Conservation (phyloP, 2,888 invertebrate genomes). For the Drosophila multiciliata region DNA sequence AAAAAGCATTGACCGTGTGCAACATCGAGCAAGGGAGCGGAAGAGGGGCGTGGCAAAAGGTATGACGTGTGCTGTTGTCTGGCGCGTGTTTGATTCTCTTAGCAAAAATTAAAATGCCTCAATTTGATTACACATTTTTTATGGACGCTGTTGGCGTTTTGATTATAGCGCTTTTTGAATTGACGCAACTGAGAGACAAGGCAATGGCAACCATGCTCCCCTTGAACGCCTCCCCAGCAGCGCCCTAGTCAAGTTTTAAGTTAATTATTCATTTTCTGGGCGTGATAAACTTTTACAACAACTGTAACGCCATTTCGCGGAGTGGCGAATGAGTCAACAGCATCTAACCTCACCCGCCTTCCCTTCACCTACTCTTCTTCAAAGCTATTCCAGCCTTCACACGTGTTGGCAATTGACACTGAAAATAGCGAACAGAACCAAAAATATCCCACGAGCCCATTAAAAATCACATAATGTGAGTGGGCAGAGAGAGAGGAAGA, state of each 20-base stretch:
- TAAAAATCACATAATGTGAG: slow-evolving; percentile 48
- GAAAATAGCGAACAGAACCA: slow-evolving; percentile 38
- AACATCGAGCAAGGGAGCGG: neutral
- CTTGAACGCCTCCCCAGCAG: no score
- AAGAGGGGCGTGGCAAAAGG: neutral
- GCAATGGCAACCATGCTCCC: slow-evolving; percentile 33
- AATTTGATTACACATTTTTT: slow-evolving; percentile 58
- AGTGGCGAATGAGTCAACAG: slow-evolving; percentile 14
- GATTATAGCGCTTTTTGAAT: slow-evolving; percentile 43
- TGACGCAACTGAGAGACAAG: slow-evolving; percentile 50
- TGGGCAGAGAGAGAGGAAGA: slow-evolving; percentile 8
- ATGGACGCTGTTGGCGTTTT: slow-evolving; percentile 36
- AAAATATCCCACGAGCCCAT: slow-evolving; percentile 66
- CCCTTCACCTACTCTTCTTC: neutral
- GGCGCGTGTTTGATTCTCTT: slow-evolving; percentile 47
- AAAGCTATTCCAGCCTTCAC: slow-evolving; percentile 50
- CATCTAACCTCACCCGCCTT: neutral
- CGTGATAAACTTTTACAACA: slow-evolving; percentile 16
- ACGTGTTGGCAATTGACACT: slow-evolving; percentile 75
- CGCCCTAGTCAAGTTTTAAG: slow-evolving; percentile 29
- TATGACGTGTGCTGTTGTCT: slow-evolving; percentile 5
- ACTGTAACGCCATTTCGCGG: slow-evolving; percentile 22
- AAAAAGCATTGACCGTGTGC: slow-evolving; percentile 16
- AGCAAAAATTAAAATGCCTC: slow-evolving; percentile 28
- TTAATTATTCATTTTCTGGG: slow-evolving; percentile 40